Evolutionary conservation across 2,888 invertebrate species (phyloP).

Genomic region (Allygus modestus): DNA sequence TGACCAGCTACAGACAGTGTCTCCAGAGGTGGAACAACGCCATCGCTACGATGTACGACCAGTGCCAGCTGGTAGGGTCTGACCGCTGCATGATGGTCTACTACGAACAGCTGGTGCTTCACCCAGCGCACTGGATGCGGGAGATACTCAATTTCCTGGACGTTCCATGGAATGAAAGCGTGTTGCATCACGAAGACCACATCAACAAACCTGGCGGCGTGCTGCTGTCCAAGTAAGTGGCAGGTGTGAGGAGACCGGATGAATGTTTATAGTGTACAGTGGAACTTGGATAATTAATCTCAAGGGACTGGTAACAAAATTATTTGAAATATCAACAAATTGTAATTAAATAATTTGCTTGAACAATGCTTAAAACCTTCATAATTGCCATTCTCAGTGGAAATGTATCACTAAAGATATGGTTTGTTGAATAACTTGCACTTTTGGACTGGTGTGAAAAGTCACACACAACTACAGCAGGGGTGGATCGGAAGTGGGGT

Average conservation of each 20-base stretch:
- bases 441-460: too few relatives aligned
- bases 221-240: conserved; percentile 92
- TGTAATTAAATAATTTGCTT: too few relatives aligned
- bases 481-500: too few relatives aligned
- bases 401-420: too few relatives aligned
- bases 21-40: conserved; percentile 98
- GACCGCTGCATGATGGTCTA: conserved; percentile 83
- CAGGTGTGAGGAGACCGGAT: too few relatives aligned
- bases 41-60: conserved; percentile 95
- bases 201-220: conserved; percentile 98
- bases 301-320: too few relatives aligned
- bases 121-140: conserved; percentile 93
- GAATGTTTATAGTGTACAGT: too few relatives aligned
- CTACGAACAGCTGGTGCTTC: conserved; percentile 98
- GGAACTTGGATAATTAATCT: conserved; percentile 52
- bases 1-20: conserved; percentile 95
- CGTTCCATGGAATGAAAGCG: conserved; percentile 96
- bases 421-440: too few relatives aligned
- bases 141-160: conserved; percentile 92
- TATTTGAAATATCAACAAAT: too few relatives aligned
- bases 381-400: too few relatives aligned
- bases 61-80: conserved; percentile 82
- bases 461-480: too few relatives aligned
- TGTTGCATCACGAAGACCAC: conserved; percentile 97
- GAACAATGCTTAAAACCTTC: too few relatives aligned